Evolutionary conservation across 2,113 vertebrate genomes (phyloP).

Genomic region (Cryptomyrus ogoouensis): DNA sequence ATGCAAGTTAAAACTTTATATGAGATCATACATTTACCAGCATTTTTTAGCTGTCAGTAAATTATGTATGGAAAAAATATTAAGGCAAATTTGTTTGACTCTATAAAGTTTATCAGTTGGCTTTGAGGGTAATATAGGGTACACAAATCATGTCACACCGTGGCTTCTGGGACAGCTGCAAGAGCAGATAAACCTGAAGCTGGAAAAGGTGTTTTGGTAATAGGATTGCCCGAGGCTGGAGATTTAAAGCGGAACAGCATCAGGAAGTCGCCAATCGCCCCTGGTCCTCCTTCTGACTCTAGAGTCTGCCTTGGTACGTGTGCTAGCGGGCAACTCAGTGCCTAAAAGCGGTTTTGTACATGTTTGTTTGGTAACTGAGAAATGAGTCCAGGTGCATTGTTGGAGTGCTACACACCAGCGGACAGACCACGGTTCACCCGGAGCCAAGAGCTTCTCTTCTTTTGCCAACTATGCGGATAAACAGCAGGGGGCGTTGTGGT

Average conservation of each 20-base stretch:
- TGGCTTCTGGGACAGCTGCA: constrained; percentile 36
- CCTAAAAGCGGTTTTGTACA: neutral
- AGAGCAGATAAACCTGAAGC: constrained; percentile 35
- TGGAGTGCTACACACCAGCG: neutral
- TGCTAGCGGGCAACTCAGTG: neutral
- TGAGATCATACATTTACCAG: constrained; percentile 3
- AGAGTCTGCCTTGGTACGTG: constrained; percentile 35
- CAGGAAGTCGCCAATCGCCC: constrained; percentile 38
- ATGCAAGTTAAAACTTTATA: neutral
- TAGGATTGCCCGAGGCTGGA: constrained; percentile 42
- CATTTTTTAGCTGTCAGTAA: constrained; percentile 1
- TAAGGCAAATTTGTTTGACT: neutral
- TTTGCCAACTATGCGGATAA: neutral
- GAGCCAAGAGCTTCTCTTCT: neutral
- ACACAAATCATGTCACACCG: constrained; percentile 4
- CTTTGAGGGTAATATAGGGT: constrained; percentile 22
- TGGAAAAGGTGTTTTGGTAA: constrained; percentile 36
- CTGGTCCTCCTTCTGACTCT: constrained; percentile 32
- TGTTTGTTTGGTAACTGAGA: constrained; percentile 4
- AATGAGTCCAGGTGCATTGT: neutral
- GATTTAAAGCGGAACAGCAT: constrained; percentile 39
- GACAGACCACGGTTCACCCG: neutral
- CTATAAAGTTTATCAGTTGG: constrained; percentile 21
- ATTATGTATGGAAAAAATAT: constrained; percentile 24
- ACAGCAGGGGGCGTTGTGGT: neutral